Conservation (phyloP, 2,797 vertebrate species). For the Caiman crocodilus region DNA sequence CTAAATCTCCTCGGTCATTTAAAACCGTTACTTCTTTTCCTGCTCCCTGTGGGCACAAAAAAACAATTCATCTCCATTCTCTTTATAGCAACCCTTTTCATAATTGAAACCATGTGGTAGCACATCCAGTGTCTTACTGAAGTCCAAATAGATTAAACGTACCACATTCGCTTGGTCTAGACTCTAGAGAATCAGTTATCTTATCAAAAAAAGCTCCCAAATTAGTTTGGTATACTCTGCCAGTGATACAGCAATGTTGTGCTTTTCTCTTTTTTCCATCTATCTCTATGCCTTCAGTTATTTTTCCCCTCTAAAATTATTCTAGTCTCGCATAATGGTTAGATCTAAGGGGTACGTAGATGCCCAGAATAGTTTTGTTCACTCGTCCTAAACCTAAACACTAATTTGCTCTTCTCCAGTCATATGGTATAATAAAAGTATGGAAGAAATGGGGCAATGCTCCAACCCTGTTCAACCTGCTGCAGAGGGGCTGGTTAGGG, state of each 20-base stretch:
- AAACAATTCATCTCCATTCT: too few species aligned
- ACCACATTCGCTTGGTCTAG: conserved; percentile 3
- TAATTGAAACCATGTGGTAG: background rate
- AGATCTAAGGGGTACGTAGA: background rate
- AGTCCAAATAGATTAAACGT: background rate
- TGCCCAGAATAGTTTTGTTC: conserved; percentile 1
- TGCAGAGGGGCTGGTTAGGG: too few species aligned
- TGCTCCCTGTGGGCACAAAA: too few species aligned
- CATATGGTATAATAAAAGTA: background rate
- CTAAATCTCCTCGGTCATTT: too few species aligned
- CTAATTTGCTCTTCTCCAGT: background rate
- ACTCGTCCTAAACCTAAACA: background rate
- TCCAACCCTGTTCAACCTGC: too few species aligned
- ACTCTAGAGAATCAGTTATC: background rate
- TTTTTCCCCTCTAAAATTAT: conserved; percentile 19
- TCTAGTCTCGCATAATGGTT: background rate
- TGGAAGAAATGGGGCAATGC: too few species aligned
- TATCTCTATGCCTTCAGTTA: conserved; percentile 11
- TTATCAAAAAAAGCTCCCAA: conserved; percentile 8
- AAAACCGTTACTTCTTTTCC: too few species aligned
- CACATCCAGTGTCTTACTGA: background rate
- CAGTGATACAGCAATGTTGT: background rate
- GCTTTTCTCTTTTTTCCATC: conserved; percentile 13
- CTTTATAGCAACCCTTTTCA: too few species aligned
- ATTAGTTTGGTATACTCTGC: background rate